These are phyloP conservation scores for Coecobrya sp. DNA, from an alignment of 2,888 invertebrate genomes.

Conservation along the genomic window DNA sequence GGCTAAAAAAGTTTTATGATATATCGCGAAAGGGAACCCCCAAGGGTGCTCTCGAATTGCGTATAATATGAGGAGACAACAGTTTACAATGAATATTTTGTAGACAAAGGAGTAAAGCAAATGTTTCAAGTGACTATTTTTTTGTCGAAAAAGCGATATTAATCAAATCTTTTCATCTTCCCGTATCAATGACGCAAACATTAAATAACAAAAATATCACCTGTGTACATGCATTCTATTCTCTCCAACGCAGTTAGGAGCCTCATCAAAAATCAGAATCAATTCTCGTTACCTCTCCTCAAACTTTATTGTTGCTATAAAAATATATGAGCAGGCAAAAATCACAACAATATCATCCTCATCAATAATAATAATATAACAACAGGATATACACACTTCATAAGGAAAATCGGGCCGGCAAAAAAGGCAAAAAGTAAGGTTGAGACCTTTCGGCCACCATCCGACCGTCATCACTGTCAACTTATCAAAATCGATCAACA, in stretches of 20 bases:
- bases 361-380: not conserved
- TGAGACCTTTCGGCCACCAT: constrained; percentile 54
- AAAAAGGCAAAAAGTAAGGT: constrained; percentile 16
- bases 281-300: constrained; percentile 43
- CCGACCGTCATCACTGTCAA: constrained; percentile 66
- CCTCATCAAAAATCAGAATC: constrained; percentile 45
- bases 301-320: constrained; percentile 42
- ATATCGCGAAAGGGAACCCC: constrained; percentile 71
- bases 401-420: constrained; percentile 32
- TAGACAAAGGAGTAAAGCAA: constrained; percentile 5
- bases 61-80: constrained; percentile 30
- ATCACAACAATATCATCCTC: constrained; percentile 54
- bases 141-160: not conserved
- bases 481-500: constrained; percentile 79
- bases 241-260: too few species aligned
- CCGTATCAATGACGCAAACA: too few species aligned
- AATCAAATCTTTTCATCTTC: constrained; percentile 40
- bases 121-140: not conserved
- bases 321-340: constrained; percentile 23
- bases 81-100: constrained; percentile 6
- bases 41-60: constrained; percentile 51
- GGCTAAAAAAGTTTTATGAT: not conserved
- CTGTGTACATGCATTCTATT: too few species aligned
- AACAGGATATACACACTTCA: constrained; percentile 6
- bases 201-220: too few species aligned